Percentiles rank a stretch among this genome's conserved stretches.
Evolutionary conservation across 2,888 invertebrate genomes (phyloP).

Genomic region (Neuroscelio doddi): DNA sequence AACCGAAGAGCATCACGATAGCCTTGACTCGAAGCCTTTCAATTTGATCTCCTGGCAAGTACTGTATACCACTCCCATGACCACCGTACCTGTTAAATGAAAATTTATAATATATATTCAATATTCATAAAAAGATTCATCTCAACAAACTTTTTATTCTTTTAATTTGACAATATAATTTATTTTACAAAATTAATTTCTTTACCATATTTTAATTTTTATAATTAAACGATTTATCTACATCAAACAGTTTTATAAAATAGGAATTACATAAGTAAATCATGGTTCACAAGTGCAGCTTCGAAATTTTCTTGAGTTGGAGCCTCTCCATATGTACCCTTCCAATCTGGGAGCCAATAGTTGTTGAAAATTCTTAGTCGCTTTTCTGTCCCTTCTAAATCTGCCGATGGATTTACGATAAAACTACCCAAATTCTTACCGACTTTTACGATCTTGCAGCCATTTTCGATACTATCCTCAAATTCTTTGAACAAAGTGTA

Average conservation of each 20-base stretch:
- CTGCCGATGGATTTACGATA: slow-evolving; percentile 78
- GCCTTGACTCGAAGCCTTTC: slow-evolving; percentile 75
- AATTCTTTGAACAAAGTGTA: slow-evolving; percentile 79
- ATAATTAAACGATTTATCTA: too few relatives aligned
- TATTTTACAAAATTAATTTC: too few relatives aligned
- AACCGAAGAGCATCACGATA: slow-evolving; percentile 80
- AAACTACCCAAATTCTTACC: slow-evolving; percentile 70
- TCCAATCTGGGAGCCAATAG: slow-evolving; percentile 77
- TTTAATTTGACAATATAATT: not conserved
- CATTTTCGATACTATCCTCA: slow-evolving; percentile 74
- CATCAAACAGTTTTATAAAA: too few relatives aligned
- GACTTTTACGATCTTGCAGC: slow-evolving; percentile 75
- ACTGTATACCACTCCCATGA: slow-evolving; percentile 83
- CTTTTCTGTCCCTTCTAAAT: slow-evolving; percentile 78
- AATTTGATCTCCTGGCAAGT: slow-evolving; percentile 75
- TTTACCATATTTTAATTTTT: too few relatives aligned
- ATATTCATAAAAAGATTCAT: too few relatives aligned
- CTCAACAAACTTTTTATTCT: not conserved
- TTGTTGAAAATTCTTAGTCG: slow-evolving; percentile 76
- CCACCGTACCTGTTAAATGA: slow-evolving; percentile 80
- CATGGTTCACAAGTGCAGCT: slow-evolving; percentile 75
- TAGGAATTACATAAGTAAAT: slow-evolving; percentile 81
- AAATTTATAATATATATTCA: not conserved
- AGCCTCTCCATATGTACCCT: slow-evolving; percentile 74
- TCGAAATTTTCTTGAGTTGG: slow-evolving; percentile 76